Percentiles rank a stretch among this genome's conserved stretches.
Conservation (phyloP, 2,888 invertebrate species). For the Coelogynopora nodosa region DNA sequence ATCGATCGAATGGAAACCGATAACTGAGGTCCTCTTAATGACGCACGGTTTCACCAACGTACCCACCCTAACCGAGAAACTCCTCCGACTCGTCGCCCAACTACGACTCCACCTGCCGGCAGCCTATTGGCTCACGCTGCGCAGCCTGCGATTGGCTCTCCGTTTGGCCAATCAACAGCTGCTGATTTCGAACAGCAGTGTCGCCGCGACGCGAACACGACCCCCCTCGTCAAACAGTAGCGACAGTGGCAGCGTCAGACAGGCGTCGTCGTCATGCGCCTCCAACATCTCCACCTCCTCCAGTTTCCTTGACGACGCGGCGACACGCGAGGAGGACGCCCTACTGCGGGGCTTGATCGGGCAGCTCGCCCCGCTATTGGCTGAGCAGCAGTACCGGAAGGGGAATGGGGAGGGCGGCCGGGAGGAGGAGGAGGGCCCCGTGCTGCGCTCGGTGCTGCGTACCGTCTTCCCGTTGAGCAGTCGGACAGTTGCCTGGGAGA, state of each 20-base stretch:
- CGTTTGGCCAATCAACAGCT: too few species aligned
- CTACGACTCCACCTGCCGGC: not conserved
- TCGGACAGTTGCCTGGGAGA: conserved; percentile 48
- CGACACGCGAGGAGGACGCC: not conserved
- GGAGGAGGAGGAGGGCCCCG: too few species aligned
- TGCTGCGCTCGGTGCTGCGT: conserved; percentile 52
- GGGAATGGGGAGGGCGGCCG: conserved; percentile 50
- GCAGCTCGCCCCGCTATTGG: not conserved
- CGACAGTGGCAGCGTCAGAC: too few species aligned
- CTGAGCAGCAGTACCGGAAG: not conserved
- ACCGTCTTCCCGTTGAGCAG: conserved; percentile 55
- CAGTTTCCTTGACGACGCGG: too few species aligned
- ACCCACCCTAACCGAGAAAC: not conserved
- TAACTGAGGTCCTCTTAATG: not conserved
- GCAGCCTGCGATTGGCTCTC: not conserved
- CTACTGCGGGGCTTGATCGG: not conserved
- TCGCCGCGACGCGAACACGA: not conserved
- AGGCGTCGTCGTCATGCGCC: too few species aligned
- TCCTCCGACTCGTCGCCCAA: not conserved
- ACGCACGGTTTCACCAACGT: not conserved
- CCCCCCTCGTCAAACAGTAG: not conserved
- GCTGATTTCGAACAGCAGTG: not conserved
- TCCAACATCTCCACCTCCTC: too few species aligned
- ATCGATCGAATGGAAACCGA: not conserved
- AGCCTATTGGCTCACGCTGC: not conserved